These are phyloP conservation scores for Drosophila anomalata DNA, from an alignment of 2,888 invertebrate genomes.

Conservation along the genomic window DNA sequence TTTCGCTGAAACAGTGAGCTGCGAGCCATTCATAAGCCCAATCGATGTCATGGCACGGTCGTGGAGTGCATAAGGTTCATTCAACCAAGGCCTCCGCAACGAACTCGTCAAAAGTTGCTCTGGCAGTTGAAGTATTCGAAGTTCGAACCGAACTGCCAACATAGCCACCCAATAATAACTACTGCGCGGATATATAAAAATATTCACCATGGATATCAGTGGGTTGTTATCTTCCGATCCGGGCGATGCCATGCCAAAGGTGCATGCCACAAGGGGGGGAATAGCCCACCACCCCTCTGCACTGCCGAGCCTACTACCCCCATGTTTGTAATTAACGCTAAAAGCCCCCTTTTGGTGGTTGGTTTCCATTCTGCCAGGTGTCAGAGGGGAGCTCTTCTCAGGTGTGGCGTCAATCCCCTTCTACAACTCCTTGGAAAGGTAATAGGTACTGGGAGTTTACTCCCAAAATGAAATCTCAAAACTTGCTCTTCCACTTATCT, in stretches of 20 bases:
- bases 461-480: not conserved
- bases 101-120: constrained; percentile 42
- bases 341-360: constrained; percentile 45
- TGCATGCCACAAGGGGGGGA: constrained; percentile 60
- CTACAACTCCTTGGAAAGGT: not conserved
- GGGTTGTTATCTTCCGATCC: constrained; percentile 73
- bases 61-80: constrained; percentile 55
- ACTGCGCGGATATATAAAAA: constrained; percentile 15
- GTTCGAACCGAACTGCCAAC: constrained; percentile 18
- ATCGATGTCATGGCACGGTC: constrained; percentile 33
- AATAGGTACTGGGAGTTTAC: not conserved
- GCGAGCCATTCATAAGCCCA: constrained; percentile 34
- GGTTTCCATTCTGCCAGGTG: constrained; percentile 20
- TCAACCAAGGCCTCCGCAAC: constrained; percentile 58
- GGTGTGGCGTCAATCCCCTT: constrained; percentile 31
- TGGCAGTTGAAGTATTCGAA: constrained; percentile 34
- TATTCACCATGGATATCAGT: constrained; percentile 75
- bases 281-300: constrained; percentile 12
- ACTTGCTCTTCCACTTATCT: constrained; percentile 20
- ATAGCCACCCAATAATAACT: constrained; percentile 48
- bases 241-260: constrained; percentile 70
- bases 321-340: constrained; percentile 56
- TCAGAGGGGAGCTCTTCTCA: constrained; percentile 19
- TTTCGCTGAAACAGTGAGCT: constrained; percentile 10
- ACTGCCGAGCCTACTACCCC: constrained; percentile 5